Conservation (phyloP, 2,113 vertebrate species). For the Saiga tatarica region DNA sequence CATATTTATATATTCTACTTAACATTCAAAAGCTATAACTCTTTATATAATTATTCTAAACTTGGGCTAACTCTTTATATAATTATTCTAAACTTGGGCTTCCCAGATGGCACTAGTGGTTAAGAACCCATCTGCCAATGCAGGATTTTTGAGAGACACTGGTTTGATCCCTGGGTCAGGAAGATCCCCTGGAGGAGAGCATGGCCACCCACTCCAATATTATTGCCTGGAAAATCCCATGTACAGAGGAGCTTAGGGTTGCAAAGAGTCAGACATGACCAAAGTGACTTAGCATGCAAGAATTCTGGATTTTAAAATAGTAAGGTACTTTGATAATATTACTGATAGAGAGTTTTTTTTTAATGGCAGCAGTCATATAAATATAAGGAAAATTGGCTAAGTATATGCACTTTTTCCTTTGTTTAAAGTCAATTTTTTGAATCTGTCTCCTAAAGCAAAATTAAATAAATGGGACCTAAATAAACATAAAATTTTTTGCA, state of each 20-base stretch:
- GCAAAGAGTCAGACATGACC: not conserved
- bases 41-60: not conserved
- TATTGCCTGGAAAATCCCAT: not conserved
- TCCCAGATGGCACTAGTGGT: not conserved
- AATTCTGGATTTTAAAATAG: not conserved
- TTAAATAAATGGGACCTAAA: not conserved
- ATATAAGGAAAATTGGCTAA: not conserved
- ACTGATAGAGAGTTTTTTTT: not conserved
- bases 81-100: not conserved
- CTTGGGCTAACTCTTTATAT: not conserved
- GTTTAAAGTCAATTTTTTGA: not conserved
- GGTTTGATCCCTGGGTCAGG: not conserved
- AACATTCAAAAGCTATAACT: not conserved
- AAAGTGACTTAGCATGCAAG: not conserved
- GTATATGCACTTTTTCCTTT: not conserved
- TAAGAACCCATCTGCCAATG: not conserved
- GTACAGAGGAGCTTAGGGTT: not conserved
- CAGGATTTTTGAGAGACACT: not conserved
- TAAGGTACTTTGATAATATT: not conserved
- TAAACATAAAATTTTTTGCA: not conserved
- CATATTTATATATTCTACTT: not conserved
- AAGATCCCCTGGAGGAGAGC: not conserved
- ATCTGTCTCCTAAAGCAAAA: not conserved
- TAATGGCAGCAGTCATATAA: not conserved
- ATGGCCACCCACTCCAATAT: not conserved